These are phyloP conservation scores for Sphaeramia orbicularis DNA, from an alignment of 2,797 vertebrate species.

Conservation along the genomic window DNA sequence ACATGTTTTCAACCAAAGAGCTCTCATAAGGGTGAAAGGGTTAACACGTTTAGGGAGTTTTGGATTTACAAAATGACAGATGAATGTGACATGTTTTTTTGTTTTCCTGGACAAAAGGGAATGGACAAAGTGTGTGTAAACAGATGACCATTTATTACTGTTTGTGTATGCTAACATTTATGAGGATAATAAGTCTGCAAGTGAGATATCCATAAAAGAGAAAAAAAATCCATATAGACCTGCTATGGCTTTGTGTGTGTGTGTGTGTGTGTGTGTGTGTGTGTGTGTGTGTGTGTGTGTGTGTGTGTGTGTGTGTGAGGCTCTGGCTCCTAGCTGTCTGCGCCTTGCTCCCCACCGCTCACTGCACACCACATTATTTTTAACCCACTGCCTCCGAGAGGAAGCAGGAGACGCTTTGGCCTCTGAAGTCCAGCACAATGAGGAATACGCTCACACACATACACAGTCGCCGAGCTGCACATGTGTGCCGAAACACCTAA, in stretches of 20 bases:
- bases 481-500: constrained; percentile 41
- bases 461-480: constrained; percentile 68
- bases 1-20: constrained; percentile 16
- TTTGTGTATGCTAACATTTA: constrained; percentile 81
- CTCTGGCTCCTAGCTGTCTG: constrained; percentile 89
- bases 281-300: constrained; percentile 37
- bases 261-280: constrained; percentile 35
- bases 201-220: constrained; percentile 79
- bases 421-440: constrained; percentile 87
- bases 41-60: constrained; percentile 22
- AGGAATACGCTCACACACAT: constrained; percentile 73
- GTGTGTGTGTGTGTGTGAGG: constrained; percentile 67
- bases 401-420: constrained; percentile 82
- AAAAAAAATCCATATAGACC: constrained; percentile 73
- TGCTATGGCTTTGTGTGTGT: constrained; percentile 55
- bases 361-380: constrained; percentile 89
- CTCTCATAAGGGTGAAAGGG: constrained; percentile 25
- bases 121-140: constrained; percentile 73
- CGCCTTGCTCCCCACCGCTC: constrained; percentile 81
- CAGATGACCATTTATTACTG: constrained; percentile 74
- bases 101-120: constrained; percentile 55
- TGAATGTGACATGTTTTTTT: constrained; percentile 59
- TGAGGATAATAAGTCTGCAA: constrained; percentile 77
- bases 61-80: constrained; percentile 11
- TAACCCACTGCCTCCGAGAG: constrained; percentile 86